phyloP scores from a whole-genome alignment of 2,113 vertebrate species.

The Pedetes capensis region DNA sequence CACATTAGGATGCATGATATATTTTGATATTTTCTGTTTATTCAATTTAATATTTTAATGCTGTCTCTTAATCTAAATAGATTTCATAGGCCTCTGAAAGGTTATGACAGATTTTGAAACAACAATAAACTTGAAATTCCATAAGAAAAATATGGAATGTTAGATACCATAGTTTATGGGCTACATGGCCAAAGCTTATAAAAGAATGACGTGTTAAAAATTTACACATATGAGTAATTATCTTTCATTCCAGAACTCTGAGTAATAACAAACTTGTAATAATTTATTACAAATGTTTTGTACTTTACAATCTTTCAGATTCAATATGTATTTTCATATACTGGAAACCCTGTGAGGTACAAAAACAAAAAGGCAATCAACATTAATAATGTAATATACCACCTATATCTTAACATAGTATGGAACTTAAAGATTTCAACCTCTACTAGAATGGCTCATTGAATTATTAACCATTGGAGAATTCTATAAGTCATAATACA shows the following conservation, averaged over 20 bases:
- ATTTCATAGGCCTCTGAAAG: background rate
- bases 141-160: background rate
- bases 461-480: background rate
- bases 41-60: background rate
- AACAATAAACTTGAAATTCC: background rate
- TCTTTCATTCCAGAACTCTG: background rate
- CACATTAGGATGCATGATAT: background rate
- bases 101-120: background rate
- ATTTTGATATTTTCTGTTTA: background rate
- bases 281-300: background rate
- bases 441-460: background rate
- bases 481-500: background rate
- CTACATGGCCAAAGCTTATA: background rate
- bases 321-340: constrained; percentile 32
- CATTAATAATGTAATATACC: background rate
- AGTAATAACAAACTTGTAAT: background rate
- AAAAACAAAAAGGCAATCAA: background rate
- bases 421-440: constrained; percentile 24
- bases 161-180: background rate
- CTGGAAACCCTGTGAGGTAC: background rate
- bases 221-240: background rate
- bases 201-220: background rate
- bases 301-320: constrained; percentile 32
- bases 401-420: background rate
- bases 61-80: background rate